phyloP scores from a whole-genome alignment of 2,888 invertebrate species.

The Pollenia angustigena region DNA sequence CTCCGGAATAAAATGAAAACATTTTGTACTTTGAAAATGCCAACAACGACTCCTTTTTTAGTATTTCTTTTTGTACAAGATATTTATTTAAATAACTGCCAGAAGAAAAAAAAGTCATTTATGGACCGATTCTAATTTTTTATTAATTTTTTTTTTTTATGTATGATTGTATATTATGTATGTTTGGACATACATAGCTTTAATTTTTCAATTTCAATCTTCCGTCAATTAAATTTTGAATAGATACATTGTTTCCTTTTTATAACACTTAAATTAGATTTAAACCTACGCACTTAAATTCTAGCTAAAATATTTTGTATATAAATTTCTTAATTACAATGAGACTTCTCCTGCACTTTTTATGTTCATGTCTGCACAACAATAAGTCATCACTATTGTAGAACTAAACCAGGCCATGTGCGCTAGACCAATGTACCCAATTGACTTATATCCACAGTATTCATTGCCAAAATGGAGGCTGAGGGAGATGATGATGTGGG shows the following conservation, averaged over 20 bases:
- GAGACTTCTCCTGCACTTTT: background rate
- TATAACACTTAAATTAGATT: conserved; percentile 23
- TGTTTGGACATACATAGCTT: too few species aligned
- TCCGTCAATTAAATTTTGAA: background rate
- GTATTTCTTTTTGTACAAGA: too few species aligned
- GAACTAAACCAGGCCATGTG: background rate
- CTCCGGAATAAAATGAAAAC: too few species aligned
- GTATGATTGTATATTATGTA: too few species aligned
- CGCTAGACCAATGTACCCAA: conserved; percentile 76
- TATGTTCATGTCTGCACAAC: background rate
- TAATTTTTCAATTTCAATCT: too few species aligned
- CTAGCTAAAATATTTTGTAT: conserved; percentile 4
- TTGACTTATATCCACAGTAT: conserved; percentile 75
- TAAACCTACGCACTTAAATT: conserved; percentile 35
- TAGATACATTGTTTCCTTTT: background rate
- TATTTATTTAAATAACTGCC: too few species aligned
- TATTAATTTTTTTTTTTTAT: too few species aligned
- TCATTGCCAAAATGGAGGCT: conserved; percentile 71
- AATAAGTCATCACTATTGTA: conserved; percentile 23
- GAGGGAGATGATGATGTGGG: conserved; percentile 56
- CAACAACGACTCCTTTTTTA: too few species aligned
- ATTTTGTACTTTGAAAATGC: too few species aligned
- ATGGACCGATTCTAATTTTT: too few species aligned
- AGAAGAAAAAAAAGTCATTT: too few species aligned
- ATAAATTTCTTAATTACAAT: conserved; percentile 44